Evolutionary conservation across 2,113 vertebrate species (phyloP).

Genomic region (Protobothrops flavoviridis): DNA sequence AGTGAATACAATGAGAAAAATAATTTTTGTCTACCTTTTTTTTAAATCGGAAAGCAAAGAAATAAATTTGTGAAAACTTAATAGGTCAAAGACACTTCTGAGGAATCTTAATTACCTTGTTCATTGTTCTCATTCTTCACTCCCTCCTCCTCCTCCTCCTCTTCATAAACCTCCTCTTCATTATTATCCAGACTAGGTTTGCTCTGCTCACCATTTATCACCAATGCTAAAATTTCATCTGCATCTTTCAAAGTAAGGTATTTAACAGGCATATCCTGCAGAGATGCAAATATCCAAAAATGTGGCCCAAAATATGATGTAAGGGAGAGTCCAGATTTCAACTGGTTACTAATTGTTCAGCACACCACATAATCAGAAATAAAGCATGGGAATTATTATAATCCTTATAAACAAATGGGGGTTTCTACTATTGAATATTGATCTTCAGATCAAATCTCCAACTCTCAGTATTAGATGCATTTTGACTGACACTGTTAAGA

Average conservation of each 20-base stretch:
- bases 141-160: constrained; percentile 54
- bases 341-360: background rate
- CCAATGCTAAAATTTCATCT: constrained; percentile 78
- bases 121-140: constrained; percentile 49
- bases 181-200: constrained; percentile 47
- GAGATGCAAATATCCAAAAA: background rate
- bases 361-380: background rate
- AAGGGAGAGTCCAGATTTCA: background rate
- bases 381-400: background rate
- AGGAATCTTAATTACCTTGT: constrained; percentile 58
- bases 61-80: background rate
- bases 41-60: background rate
- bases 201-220: constrained; percentile 65
- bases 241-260: constrained; percentile 78
- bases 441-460: background rate
- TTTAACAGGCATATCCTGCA: constrained; percentile 76
- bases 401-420: background rate
- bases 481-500: background rate
- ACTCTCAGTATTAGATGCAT: background rate
- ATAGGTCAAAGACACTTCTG: background rate
- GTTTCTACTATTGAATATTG: background rate
- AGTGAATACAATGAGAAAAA: background rate
- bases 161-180: constrained; percentile 39
- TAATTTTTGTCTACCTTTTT: background rate
- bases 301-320: background rate